These are phyloP conservation scores for Passer domesticus DNA, from an alignment of 2,113 vertebrate genomes.

Conservation along the genomic window DNA sequence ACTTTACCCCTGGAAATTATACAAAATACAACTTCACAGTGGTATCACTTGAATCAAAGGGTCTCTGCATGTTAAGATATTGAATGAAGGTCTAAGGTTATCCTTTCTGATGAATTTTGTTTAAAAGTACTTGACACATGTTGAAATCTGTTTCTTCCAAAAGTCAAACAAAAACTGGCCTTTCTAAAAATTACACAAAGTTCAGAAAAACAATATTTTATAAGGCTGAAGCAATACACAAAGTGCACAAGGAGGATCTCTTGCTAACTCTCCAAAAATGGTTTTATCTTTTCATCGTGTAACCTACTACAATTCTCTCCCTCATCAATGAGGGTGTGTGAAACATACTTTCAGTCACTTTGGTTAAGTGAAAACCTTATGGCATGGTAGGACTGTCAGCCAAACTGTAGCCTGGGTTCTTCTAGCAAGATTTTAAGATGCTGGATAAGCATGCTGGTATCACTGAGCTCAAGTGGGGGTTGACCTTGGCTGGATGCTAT, in stretches of 20 bases:
- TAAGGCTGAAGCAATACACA: not conserved
- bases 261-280: not conserved
- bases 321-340: not conserved
- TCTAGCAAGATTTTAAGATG: not conserved
- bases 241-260: not conserved
- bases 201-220: not conserved
- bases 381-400: not conserved
- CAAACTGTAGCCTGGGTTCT: not conserved
- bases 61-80: not conserved
- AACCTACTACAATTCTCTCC: not conserved
- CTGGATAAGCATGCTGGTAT: not conserved
- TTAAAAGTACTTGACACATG: conserved; percentile 34
- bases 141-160: conserved; percentile 25
- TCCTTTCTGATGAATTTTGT: conserved; percentile 46
- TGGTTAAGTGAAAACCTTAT: not conserved
- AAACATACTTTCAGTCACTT: not conserved
- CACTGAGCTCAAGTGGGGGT: not conserved
- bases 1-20: conserved; percentile 5
- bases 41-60: conserved; percentile 8
- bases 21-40: conserved; percentile 17
- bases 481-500: not conserved
- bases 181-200: not conserved
- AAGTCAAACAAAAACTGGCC: conserved; percentile 19
- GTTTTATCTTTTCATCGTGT: not conserved
- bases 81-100: conserved; percentile 44